A percentile compares a stretch with the other conserved stretches of the same genome.
These are phyloP conservation scores for Spongia lamella DNA, from an alignment of 37 sponge, comb jelly and placozoan genomes.

Conservation along the genomic window DNA sequence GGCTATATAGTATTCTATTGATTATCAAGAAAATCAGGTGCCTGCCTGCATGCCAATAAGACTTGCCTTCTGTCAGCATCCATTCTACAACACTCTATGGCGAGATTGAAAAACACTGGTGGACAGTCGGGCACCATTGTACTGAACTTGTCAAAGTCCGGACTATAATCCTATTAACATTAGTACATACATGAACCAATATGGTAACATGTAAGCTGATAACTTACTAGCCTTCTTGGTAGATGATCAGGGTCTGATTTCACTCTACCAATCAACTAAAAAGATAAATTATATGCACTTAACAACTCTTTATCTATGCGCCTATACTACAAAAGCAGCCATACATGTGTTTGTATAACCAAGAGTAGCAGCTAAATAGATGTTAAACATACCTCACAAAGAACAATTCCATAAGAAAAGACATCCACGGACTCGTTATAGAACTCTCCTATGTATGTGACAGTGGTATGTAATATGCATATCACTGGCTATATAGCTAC, in stretches of 20 bases:
- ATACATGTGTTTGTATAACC: too few relatives aligned
- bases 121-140: slow-evolving; percentile 63
- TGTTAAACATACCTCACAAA: slow-evolving; percentile 88
- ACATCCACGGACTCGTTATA: slow-evolving; percentile 90
- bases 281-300: slow-evolving; percentile 4
- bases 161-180: slow-evolving; percentile 62
- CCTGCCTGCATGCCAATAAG: too few relatives aligned
- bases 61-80: slow-evolving; percentile 57
- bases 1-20: too few relatives aligned
- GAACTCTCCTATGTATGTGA: slow-evolving; percentile 13
- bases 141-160: slow-evolving; percentile 51
- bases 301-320: not conserved
- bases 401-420: slow-evolving; percentile 87
- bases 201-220: not conserved
- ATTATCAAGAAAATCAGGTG: too few relatives aligned
- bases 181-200: too few relatives aligned
- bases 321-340: not conserved
- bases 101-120: slow-evolving; percentile 59
- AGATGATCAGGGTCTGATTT: slow-evolving; percentile 87
- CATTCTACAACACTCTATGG: slow-evolving; percentile 52
- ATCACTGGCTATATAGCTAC: too few relatives aligned
- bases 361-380: too few relatives aligned
- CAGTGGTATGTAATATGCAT: not conserved
- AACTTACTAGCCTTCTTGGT: slow-evolving; percentile 58
- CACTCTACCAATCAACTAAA: slow-evolving; percentile 75